Percentiles rank a stretch among this genome's conserved stretches.
Conservation (phyloP, 2,113 vertebrate species). For the Panurus biarmicus region DNA sequence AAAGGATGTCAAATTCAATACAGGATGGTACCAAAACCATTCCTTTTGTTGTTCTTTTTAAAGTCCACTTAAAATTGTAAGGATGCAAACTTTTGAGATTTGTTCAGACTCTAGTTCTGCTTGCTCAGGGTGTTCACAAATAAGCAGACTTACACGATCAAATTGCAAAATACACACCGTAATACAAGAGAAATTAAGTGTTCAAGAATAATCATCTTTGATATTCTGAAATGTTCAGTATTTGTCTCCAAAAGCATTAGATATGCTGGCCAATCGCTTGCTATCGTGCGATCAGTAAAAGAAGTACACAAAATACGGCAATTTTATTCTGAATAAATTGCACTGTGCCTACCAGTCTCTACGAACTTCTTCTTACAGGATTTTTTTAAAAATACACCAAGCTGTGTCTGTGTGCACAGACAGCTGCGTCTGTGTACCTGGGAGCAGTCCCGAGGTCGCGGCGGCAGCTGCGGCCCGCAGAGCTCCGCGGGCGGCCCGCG, state of each 20-base stretch:
- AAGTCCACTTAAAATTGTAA: not conserved
- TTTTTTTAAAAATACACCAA: rapidly evolving
- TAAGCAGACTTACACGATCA: rapidly evolving
- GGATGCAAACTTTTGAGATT: not conserved
- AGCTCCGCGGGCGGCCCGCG: not conserved
- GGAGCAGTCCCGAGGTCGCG: not conserved
- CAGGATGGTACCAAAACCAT: not conserved
- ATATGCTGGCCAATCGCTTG: not conserved
- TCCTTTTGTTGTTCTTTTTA: not conserved
- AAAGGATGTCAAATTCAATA: not conserved
- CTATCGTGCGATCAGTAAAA: not conserved
- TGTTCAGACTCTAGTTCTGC: not conserved
- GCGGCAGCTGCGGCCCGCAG: not conserved
- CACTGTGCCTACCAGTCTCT: not conserved
- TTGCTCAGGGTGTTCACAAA: not conserved
- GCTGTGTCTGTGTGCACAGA: rapidly evolving
- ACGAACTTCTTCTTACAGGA: not conserved
- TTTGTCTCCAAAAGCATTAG: not conserved
- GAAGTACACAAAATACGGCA: rapidly evolving
- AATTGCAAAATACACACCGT: not conserved
- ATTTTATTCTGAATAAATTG: not conserved
- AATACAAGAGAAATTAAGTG: not conserved
- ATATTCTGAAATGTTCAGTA: not conserved
- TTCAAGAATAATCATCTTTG: rapidly evolving
- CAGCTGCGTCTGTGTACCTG: not conserved